Evolutionary conservation across 1,140 invertebrate genomes (phyloP).

Genomic region (Phthorimaea operculella): DNA sequence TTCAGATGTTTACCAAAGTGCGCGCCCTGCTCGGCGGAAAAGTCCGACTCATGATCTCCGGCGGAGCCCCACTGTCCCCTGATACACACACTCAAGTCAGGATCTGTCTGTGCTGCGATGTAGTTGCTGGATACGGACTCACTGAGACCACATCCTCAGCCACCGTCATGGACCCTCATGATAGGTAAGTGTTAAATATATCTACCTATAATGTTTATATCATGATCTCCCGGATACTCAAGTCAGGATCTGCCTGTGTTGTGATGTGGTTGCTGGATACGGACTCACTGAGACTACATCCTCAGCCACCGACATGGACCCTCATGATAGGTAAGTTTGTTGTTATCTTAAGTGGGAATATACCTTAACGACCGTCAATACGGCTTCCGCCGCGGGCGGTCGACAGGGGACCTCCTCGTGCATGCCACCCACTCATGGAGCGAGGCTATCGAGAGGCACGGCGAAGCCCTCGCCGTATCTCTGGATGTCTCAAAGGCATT

Average conservation of each 20-base stretch:
- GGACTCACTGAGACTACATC: conserved; percentile 98
- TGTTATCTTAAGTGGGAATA: too few relatives aligned
- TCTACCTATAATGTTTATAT: too few relatives aligned
- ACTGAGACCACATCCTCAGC: conserved; percentile 97
- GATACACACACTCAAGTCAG: conserved; percentile 97
- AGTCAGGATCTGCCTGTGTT: conserved; percentile 92
- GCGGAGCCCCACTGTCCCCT: conserved; percentile 94
- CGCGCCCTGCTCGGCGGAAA: conserved; percentile 86
- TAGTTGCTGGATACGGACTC: conserved; percentile 96
- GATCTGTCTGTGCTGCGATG: conserved; percentile 89
- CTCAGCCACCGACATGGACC: conserved; percentile 89
- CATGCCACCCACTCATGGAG: too few relatives aligned
- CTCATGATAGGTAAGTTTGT: conserved; percentile 54
- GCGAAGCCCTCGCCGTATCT: too few relatives aligned
- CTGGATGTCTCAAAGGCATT: too few relatives aligned
- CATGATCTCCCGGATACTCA: conserved; percentile 91
- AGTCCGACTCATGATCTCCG: conserved; percentile 87
- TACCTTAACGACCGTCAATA: too few relatives aligned
- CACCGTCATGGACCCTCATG: conserved; percentile 84
- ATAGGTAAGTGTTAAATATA: too few relatives aligned
- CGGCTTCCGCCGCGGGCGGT: too few relatives aligned
- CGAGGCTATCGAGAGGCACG: too few relatives aligned
- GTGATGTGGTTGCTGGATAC: conserved; percentile 93
- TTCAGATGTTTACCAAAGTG: conserved; percentile 81
- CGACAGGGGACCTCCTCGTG: too few relatives aligned